Conservation (phyloP, 2,797 vertebrate species). For the Lacerta viridis region DNA sequence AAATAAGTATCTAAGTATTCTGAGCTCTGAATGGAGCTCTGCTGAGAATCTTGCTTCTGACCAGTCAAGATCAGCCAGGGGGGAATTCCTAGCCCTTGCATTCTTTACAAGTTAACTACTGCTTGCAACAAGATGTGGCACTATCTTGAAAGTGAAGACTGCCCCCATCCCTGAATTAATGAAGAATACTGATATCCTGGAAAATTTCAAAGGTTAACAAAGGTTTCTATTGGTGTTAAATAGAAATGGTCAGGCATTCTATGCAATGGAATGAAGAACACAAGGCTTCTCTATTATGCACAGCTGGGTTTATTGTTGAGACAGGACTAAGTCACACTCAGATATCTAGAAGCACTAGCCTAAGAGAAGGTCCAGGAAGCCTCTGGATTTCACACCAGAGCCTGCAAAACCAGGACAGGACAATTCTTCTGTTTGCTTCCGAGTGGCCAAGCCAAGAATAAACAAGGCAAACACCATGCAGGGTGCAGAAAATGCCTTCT, state of each 20-base stretch:
- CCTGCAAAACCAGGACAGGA: not conserved
- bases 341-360: not conserved
- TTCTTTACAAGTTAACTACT: not conserved
- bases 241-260: no score
- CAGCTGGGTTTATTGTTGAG: no score
- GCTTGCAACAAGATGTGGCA: not conserved
- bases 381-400: not conserved
- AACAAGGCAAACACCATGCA: no score
- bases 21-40: not conserved
- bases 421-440: not conserved
- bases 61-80: not conserved
- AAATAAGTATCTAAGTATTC: not conserved
- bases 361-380: not conserved
- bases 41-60: not conserved
- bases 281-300: not conserved
- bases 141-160: not conserved
- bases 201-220: no score
- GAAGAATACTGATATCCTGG: not conserved
- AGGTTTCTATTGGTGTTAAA: no score
- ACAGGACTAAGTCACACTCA: no score
- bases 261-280: not conserved
- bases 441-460: not conserved
- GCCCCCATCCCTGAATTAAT: not conserved
- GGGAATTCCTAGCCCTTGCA: not conserved
- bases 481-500: not conserved